Evolutionary conservation across 1,140 invertebrate species (phyloP), one percentile per base, ranked within the genome.

Genomic region (Himalopsyche phryganea): DNA sequence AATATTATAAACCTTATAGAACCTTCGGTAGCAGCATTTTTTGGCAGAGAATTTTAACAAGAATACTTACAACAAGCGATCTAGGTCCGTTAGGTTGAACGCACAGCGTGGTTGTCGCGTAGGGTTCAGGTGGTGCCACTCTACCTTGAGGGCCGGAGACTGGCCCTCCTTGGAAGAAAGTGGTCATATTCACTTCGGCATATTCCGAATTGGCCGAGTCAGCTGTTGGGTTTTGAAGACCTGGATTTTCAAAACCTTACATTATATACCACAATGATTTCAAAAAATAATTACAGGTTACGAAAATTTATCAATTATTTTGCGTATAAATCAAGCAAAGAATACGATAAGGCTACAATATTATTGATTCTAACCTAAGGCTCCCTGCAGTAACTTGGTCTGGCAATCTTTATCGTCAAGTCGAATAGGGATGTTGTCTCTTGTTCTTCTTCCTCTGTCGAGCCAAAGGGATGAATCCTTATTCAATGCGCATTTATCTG

Each of bases 31-130:
- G n/a, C n/a, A 28, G 23, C 23, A 28, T 28, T 3, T 28, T 28
- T 28, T 28, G 23, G 23, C 23, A 28, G 9, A 28, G 23, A 28
- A 28, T 28, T 28, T 5, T 28, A 28, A 9, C 9, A 5, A 9
- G 23, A 9, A 28, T 28, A 28, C 23, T 28, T 9, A 28, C 23
- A 28, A 61, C 63, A 32, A 59, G 13, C 45, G 63, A 61, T 38
- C 56, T 53, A 9, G 59, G 55, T 46, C 54, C 59, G 51, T 40
- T 18, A 7, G 38, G 38, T 3, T 36, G 36, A 11, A 52, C 51
- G 23, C 56, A 65, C 0, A 89, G 71, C 0, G 85, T 87, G 1
- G 87, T 89, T 0, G 86, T 89, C 1, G 87, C 87, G 64, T 89
- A 89, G 0, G 87, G 87, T 33, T 67, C 66, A 18, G 84, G 85